Percentiles rank a stretch among this genome's conserved stretches.
Evolutionary conservation across 2,888 invertebrate genomes (phyloP).

Genomic region (Pegoplata infirma): DNA sequence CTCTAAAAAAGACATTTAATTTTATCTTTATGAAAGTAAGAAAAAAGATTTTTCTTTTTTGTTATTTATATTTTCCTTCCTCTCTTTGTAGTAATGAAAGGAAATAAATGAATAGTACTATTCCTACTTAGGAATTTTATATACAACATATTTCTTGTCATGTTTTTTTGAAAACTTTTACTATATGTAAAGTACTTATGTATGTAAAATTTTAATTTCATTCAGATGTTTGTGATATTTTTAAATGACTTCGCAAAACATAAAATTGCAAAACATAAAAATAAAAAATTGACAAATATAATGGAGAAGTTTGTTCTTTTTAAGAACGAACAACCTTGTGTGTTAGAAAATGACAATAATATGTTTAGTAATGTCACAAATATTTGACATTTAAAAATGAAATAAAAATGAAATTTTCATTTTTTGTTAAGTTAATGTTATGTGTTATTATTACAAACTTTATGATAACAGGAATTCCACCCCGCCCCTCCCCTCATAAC

Average conservation of each 20-base stretch:
- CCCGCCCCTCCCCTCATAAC: too few relatives aligned
- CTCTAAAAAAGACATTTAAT: not conserved
- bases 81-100: not conserved
- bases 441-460: too few relatives aligned
- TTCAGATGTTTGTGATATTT: slow-evolving; percentile 21
- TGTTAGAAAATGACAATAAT: slow-evolving; percentile 31
- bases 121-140: too few relatives aligned
- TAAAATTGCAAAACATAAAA: too few relatives aligned
- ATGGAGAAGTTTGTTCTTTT: not conserved
- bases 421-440: too few relatives aligned
- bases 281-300: too few relatives aligned
- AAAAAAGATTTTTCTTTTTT: too few relatives aligned
- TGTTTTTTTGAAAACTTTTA: not conserved
- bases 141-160: not conserved
- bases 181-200: not conserved
- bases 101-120: too few relatives aligned
- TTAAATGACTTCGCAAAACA: not conserved
- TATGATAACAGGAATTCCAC: too few relatives aligned
- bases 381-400: slow-evolving; percentile 12
- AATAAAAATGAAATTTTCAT: not conserved
- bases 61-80: not conserved
- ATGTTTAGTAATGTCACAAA: slow-evolving; percentile 2
- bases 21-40: not conserved
- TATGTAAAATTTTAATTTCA: slow-evolving; percentile 29
- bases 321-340: not conserved